phyloP scores from a whole-genome alignment of 2,797 vertebrate genomes.

The Pogoniulus pusillus region DNA sequence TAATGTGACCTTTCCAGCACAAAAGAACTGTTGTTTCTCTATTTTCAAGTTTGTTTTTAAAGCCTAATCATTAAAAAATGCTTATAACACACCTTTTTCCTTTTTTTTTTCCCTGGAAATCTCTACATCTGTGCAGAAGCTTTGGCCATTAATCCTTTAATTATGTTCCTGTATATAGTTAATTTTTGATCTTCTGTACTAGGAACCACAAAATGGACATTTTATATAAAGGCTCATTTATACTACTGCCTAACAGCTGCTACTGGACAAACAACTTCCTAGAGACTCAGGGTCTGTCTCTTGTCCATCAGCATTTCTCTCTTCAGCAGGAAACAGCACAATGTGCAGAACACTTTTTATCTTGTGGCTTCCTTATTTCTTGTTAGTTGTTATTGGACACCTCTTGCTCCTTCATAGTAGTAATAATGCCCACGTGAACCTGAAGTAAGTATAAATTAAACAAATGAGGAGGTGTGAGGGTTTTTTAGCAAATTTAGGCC shows the following conservation, averaged over 20 bases:
- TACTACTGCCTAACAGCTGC: conserved; percentile 62
- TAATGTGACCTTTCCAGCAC: conserved; percentile 69
- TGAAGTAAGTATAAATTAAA: background rate
- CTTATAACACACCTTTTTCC: conserved; percentile 57
- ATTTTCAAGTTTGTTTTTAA: conserved; percentile 71
- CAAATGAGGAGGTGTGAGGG: background rate
- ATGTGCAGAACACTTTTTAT: conserved; percentile 48
- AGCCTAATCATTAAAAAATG: conserved; percentile 66
- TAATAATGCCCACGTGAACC: background rate
- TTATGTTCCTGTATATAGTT: conserved; percentile 70
- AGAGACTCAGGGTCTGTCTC: conserved; percentile 72
- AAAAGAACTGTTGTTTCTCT: conserved; percentile 66
- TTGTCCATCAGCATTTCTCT: conserved; percentile 75
- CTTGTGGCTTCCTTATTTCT: conserved; percentile 37
- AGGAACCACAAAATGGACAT: conserved; percentile 62
- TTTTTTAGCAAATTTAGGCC: background rate
- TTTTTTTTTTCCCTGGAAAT: conserved; percentile 38
- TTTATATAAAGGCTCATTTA: conserved; percentile 65
- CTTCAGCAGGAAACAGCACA: conserved; percentile 62
- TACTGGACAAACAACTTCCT: conserved; percentile 67
- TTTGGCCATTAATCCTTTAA: conserved; percentile 75
- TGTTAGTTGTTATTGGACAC: conserved; percentile 13
- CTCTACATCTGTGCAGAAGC: conserved; percentile 64
- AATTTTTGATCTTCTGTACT: conserved; percentile 72
- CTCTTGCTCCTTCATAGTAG: conserved; percentile 18